Evolutionary conservation across 2,113 vertebrate genomes (phyloP).

Genomic region (Turnix velox): DNA sequence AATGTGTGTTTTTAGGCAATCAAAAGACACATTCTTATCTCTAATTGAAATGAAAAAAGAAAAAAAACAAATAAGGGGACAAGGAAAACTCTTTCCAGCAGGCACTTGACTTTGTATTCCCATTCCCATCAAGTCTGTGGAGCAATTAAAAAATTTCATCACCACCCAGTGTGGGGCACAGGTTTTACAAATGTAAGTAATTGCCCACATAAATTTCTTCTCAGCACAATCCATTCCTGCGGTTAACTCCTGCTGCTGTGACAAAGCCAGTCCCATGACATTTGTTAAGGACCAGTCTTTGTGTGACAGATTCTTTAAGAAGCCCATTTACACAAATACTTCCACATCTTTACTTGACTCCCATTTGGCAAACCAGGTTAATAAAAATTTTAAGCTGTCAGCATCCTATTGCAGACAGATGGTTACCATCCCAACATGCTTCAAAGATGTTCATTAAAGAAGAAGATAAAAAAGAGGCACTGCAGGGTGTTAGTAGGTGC

Average conservation of each 20-base stretch:
- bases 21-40: neutral
- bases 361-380: neutral
- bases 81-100: neutral
- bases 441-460: neutral
- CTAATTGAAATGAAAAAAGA: neutral
- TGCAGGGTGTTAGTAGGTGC: neutral
- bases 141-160: neutral
- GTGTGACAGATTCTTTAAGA: neutral
- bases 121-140: neutral
- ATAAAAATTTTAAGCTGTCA: neutral
- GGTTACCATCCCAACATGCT: neutral
- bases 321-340: neutral
- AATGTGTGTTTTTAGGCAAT: neutral
- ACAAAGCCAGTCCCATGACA: neutral
- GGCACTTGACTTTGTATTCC: neutral
- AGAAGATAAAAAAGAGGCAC: neutral
- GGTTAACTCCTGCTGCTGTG: neutral
- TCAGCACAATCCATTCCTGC: neutral
- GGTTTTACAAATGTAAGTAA: neutral
- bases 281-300: neutral
- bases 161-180: fast-evolving
- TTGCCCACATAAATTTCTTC: neutral
- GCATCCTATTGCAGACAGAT: neutral
- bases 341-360: neutral
- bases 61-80: neutral